Base-by-base conservation (phyloP, 2,113 vertebrate genomes). In the Toxotes jaculatrix region DNA sequence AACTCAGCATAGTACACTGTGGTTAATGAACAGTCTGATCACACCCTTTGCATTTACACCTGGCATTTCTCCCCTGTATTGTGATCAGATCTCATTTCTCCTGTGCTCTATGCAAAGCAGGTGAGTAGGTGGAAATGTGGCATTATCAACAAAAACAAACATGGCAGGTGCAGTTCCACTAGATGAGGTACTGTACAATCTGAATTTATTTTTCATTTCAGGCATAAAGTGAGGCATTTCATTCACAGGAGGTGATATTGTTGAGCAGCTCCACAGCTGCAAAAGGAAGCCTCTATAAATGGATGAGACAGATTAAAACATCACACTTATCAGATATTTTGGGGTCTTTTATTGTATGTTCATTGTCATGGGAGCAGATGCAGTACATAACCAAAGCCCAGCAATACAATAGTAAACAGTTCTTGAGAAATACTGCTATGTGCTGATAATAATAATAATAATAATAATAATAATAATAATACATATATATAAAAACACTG, bases 121-220 rank as follows among this genome's bases (percentile, higher is more conserved):
- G 53, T n/a, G 42, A 72, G 71, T 47, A 38, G 55, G 60, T 68
- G 49, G 67, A 83, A 77, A 64, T 86, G 71, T 87, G 86, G 74
- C 42, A 75, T 81, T 87, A 87, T 84, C 74, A 75, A 68, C 61
- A 59, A 76, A 83, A 75, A 86, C 77, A 77, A 82, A 82, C 74
- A 85, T 79, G 86, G 69, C 82, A 82, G 78, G 63, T 83, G 73
- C 34, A 76, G 65, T 38, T 70, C 51, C 49, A 57, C 65, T 31
- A 10, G 21, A 7, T 7, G 14, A 67, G 61, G 23, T 9, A 53
- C 60, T 73, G 55, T 67, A 57, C 34, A 7, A 36, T 7, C 47
- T 12, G 31, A 34, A 70, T 67, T 67, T 51, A 40, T n/a, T 42
- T 79, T 65, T 74, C 34, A 74, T 45, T 51, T 72, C 16, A 72